Percentiles rank a stretch among this genome's conserved stretches.
These are phyloP conservation scores for Aleiodes sp. DNA, from an alignment of 1,140 invertebrate species.

Conservation along the genomic window DNA sequence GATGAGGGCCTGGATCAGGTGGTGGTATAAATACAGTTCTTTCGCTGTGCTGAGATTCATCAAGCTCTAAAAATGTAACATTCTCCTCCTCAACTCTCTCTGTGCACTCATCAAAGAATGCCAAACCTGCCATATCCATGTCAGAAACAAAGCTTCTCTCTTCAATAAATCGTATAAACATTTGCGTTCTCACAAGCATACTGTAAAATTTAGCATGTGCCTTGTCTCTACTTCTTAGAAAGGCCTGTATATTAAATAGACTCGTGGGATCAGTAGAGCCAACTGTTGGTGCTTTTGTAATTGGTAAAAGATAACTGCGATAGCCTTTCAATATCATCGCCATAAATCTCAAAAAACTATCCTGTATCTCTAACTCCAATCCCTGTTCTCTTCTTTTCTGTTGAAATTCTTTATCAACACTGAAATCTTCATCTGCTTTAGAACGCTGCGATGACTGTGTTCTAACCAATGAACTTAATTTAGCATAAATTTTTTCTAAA, in stretches of 20 bases:
- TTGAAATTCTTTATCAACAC: constrained; percentile 78
- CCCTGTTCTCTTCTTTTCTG: constrained; percentile 78
- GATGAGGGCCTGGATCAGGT: constrained; percentile 77
- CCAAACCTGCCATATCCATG: constrained; percentile 85
- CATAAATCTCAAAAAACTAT: constrained; percentile 97
- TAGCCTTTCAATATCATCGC: constrained; percentile 93
- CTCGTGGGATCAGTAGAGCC: constrained; percentile 94
- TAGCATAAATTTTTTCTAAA: constrained; percentile 75
- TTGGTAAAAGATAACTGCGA: constrained; percentile 88
- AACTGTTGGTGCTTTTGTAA: constrained; percentile 92
- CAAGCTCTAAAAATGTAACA: constrained; percentile 76
- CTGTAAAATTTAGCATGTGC: constrained; percentile 91
- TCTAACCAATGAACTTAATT: constrained; percentile 61
- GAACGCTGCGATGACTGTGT: constrained; percentile 37
- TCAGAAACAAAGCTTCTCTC: constrained; percentile 98
- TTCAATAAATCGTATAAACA: constrained; percentile 98
- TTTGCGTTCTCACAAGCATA: constrained; percentile 91
- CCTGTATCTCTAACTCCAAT: constrained; percentile 94
- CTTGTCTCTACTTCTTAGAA: constrained; percentile 77
- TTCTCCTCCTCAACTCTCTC: constrained; percentile 77
- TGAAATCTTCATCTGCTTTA: constrained; percentile 60
- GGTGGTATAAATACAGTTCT: constrained; percentile 95
- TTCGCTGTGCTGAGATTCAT: constrained; percentile 81
- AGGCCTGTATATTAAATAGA: constrained; percentile 93
- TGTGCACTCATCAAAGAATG: constrained; percentile 98